These are phyloP conservation scores for Rotaria socialis DNA, from an alignment of 2,888 invertebrate genomes.

Conservation along the genomic window DNA sequence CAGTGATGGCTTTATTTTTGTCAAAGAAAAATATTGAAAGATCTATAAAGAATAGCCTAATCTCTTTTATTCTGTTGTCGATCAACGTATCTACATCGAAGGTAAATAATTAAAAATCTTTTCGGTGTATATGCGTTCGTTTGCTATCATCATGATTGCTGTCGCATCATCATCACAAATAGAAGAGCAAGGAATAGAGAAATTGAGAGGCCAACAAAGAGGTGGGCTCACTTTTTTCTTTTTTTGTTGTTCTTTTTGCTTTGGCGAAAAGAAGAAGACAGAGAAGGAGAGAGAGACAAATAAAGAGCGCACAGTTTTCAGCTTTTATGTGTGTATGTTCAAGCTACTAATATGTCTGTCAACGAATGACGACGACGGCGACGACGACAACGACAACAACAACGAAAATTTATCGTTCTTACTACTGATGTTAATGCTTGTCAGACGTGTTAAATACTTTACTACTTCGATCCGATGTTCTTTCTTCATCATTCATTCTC, in stretches of 20 bases:
- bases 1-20: not conserved
- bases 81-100: slow-evolving; percentile 13
- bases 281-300: not conserved
- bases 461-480: slow-evolving; percentile 29
- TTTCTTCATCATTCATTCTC: slow-evolving; percentile 13
- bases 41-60: not conserved
- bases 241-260: not conserved
- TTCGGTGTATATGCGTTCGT: not conserved
- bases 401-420: slow-evolving; percentile 32
- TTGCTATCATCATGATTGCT: not conserved
- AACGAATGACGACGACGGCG: not conserved
- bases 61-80: slow-evolving; percentile 5
- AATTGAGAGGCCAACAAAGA: not conserved
- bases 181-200: not conserved
- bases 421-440: slow-evolving; percentile 7
- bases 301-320: not conserved
- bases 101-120: slow-evolving; percentile 16
- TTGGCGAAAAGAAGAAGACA: not conserved
- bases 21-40: slow-evolving; percentile 26
- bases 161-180: slow-evolving; percentile 1
- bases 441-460: slow-evolving; percentile 26
- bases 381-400: not conserved
- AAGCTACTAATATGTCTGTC: slow-evolving; percentile 29
- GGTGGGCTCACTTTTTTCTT: not conserved
- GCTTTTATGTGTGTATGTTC: not conserved